Percentiles rank a stretch among this genome's conserved stretches.
Evolutionary conservation across 2,797 vertebrate genomes (phyloP).

Genomic region (Danio jaintianensis): DNA sequence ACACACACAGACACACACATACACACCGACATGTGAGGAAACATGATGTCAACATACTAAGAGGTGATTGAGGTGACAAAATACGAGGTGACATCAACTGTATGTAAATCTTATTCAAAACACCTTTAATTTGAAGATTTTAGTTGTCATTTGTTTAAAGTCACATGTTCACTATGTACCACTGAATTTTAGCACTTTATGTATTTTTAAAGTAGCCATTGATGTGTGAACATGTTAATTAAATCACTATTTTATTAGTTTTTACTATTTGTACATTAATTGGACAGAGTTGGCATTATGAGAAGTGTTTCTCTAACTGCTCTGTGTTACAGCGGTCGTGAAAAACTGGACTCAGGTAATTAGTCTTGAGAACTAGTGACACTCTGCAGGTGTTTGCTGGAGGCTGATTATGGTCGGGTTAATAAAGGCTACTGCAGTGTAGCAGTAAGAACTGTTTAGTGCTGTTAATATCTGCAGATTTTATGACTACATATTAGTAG

Average conservation of each 20-base stretch:
- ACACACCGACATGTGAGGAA: no score
- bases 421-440: conserved; percentile 33
- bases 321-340: conserved; percentile 4
- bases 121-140: no score
- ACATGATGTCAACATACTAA: no score
- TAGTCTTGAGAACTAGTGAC: conserved; percentile 46
- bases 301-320: not conserved
- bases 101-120: no score
- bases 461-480: conserved; percentile 8
- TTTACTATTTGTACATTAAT: not conserved
- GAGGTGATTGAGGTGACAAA: no score
- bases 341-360: conserved; percentile 41
- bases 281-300: not conserved
- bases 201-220: not conserved
- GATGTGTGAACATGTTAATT: not conserved
- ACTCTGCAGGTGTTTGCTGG: conserved; percentile 39
- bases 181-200: not conserved
- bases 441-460: conserved; percentile 15
- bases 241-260: not conserved
- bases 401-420: conserved; percentile 19
- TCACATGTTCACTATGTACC: not conserved
- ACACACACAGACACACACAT: no score
- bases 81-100: no score
- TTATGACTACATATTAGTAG: not conserved
- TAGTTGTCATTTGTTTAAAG: not conserved